These are phyloP conservation scores for Mugil cephalus DNA, from an alignment of 2,113 vertebrate species.

Conservation along the genomic window DNA sequence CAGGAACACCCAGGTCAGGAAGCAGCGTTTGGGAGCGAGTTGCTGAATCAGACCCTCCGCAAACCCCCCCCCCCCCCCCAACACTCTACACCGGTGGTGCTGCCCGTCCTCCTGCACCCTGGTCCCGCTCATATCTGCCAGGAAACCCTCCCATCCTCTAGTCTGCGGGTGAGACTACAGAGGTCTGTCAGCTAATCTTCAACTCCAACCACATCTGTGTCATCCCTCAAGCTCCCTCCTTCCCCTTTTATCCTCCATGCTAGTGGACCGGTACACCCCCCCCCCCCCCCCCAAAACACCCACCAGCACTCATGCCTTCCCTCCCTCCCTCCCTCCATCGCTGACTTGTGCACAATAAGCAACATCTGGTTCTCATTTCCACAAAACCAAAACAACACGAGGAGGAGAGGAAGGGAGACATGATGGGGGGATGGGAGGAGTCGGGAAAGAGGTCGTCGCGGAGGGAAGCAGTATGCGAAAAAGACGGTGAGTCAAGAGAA, in stretches of 20 bases:
- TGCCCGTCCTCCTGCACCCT: slow-evolving; percentile 33
- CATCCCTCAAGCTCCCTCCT: slow-evolving; percentile 42
- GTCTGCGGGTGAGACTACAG: slow-evolving; percentile 50
- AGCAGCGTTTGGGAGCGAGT: slow-evolving; percentile 59
- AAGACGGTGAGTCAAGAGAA: slow-evolving; percentile 36
- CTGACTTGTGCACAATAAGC: slow-evolving; percentile 81
- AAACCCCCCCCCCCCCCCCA: too few species aligned
- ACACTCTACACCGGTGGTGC: slow-evolving; percentile 18
- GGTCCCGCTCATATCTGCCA: slow-evolving; percentile 47
- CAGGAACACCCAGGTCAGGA: slow-evolving; percentile 67
- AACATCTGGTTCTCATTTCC: slow-evolving; percentile 87
- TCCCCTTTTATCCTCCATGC: slow-evolving; percentile 8
- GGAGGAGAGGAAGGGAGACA: slow-evolving; percentile 48
- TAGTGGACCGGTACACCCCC: slow-evolving; percentile 25
- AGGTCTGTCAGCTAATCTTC: slow-evolving; percentile 49
- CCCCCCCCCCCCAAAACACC: slow-evolving; percentile 15
- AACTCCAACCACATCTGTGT: slow-evolving; percentile 62
- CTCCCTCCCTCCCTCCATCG: slow-evolving; percentile 12
- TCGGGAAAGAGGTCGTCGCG: slow-evolving; percentile 4
- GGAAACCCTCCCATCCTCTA: slow-evolving; percentile 45
- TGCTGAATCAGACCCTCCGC: slow-evolving; percentile 78
- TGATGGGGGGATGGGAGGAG: slow-evolving; percentile 27
- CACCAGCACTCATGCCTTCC: not conserved
- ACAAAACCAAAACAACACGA: slow-evolving; percentile 83
- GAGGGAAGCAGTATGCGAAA: slow-evolving; percentile 46